Evolutionary conservation across 1,140 invertebrate species (phyloP).

Genomic region (Drosophila ohnishii): DNA sequence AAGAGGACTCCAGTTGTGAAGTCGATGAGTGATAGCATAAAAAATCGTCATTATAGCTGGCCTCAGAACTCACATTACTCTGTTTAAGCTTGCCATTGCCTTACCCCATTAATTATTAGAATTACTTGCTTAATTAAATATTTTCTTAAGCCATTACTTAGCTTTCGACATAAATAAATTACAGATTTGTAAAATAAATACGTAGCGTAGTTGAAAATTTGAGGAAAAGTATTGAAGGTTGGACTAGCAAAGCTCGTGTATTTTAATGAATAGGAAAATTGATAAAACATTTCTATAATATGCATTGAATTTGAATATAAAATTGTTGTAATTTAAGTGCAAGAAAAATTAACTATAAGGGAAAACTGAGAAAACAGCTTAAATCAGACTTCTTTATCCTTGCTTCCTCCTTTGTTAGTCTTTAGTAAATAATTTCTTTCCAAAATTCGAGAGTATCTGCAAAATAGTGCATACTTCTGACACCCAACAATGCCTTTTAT

Average conservation of each 20-base stretch:
- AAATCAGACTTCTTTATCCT: no score
- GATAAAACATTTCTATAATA: not conserved
- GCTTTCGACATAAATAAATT: no score
- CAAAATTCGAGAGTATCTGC: not conserved
- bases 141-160: not conserved
- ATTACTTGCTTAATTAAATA: not conserved
- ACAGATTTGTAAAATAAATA: not conserved
- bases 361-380: no score
- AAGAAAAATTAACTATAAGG: not conserved
- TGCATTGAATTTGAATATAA: not conserved
- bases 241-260: no score
- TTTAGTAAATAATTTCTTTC: no score
- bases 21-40: conserved; percentile 18
- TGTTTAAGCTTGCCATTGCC: not conserved
- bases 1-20: not conserved
- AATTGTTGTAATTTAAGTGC: not conserved
- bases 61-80: not conserved
- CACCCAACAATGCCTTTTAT: conserved; percentile 6
- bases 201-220: not conserved
- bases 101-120: not conserved
- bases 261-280: not conserved
- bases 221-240: not conserved
- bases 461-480: not conserved
- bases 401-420: no score
- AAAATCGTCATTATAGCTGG: conserved; percentile 2